A percentile compares a stretch with the other conserved stretches of the same genome.
phyloP scores from a whole-genome alignment of 2,797 vertebrate species.

The Crocidura indochinensis region DNA sequence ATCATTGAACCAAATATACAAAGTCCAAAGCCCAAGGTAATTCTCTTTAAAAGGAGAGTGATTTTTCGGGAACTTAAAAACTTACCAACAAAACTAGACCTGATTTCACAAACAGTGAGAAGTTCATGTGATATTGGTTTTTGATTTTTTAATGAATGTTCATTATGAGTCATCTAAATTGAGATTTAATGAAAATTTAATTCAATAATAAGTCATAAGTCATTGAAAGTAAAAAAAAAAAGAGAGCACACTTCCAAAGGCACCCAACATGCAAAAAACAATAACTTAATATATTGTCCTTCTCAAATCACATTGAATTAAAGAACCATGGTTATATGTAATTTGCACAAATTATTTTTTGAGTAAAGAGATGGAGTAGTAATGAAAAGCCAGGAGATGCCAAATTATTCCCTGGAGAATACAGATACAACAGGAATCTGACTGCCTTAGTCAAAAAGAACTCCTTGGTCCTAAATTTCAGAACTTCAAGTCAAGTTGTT shows the following conservation, averaged over 20 bases:
- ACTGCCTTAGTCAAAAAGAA: not conserved
- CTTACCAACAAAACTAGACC: not conserved
- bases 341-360: not conserved
- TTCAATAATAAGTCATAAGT: slow-evolving; percentile 29
- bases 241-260: not conserved
- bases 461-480: not conserved
- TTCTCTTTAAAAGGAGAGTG: not conserved
- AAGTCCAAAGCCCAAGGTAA: not conserved
- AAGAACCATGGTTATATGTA: not conserved
- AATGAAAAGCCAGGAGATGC: not conserved
- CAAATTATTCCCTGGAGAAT: not conserved
- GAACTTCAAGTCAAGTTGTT: not conserved
- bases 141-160: too few species aligned
- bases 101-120: not conserved
- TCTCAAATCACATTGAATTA: not conserved
- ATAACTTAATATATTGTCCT: not conserved
- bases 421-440: not conserved
- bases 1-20: not conserved
- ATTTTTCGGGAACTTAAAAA: slow-evolving; percentile 17
- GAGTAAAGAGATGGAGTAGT: not conserved
- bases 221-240: slow-evolving; percentile 15
- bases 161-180: too few species aligned
- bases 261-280: not conserved
- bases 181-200: not conserved
- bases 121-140: too few species aligned